These are phyloP conservation scores for Ascaphus truei DNA, from an alignment of 2,113 vertebrate genomes.

Conservation along the genomic window DNA sequence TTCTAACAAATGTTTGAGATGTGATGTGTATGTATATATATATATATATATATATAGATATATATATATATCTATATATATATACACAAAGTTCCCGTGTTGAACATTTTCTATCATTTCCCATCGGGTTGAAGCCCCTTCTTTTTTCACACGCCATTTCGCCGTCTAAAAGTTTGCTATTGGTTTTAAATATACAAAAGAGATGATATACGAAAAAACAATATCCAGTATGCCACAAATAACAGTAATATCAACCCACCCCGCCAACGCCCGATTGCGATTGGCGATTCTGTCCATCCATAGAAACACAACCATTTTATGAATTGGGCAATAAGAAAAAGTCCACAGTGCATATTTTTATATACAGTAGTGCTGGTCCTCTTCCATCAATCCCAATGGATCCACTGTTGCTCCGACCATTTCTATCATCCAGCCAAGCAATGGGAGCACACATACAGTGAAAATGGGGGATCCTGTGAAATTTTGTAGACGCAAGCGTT, in stretches of 20 bases:
- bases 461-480: no score
- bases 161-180: no score
- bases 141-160: no score
- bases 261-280: background rate
- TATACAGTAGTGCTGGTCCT: background rate
- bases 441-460: no score
- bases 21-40: no score
- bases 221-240: constrained; percentile 4
- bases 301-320: background rate
- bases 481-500: no score
- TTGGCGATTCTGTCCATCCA: background rate
- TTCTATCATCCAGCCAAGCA: background rate
- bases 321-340: background rate
- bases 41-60: no score
- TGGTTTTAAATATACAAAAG: constrained; percentile 8
- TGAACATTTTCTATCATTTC: background rate
- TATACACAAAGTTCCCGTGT: background rate
- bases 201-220: background rate
- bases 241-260: background rate
- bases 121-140: no score
- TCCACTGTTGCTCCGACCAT: background rate
- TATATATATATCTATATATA: no score
- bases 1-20: no score
- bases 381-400: background rate
- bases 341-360: background rate